These are phyloP conservation scores for Aromia moschata DNA, from an alignment of 2,888 invertebrate genomes.

Conservation along the genomic window DNA sequence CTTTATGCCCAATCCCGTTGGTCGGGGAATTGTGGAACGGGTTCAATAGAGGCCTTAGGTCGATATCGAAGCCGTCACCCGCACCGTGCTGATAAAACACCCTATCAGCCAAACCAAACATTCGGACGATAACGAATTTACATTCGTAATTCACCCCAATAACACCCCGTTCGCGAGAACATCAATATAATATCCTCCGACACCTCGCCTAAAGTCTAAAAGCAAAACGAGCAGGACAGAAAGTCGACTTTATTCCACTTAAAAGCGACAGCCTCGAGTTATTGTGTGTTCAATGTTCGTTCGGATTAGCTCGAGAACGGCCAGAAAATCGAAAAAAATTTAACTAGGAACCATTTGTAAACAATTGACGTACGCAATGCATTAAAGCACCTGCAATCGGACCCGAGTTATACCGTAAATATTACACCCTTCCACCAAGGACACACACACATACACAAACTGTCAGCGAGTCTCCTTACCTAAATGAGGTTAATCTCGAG, in stretches of 20 bases:
- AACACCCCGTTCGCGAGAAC: constrained; percentile 7
- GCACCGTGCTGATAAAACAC: constrained; percentile 27
- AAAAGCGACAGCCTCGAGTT: constrained; percentile 32
- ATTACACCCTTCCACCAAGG: constrained; percentile 55
- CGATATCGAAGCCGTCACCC: constrained; percentile 39
- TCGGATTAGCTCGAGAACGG: neutral
- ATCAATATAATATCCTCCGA: constrained; percentile 15
- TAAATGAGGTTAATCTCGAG: constrained; percentile 55
- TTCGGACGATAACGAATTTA: constrained; percentile 7
- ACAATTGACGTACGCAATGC: constrained; percentile 28
- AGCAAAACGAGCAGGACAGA: constrained; percentile 34
- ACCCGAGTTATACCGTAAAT: constrained; percentile 33
- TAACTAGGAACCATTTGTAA: constrained; percentile 5
- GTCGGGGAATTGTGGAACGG: constrained; percentile 6
- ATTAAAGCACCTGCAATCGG: constrained; percentile 30
- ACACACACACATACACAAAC: constrained; percentile 50
- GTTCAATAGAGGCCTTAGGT: constrained; percentile 34
- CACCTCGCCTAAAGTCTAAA: constrained; percentile 21
- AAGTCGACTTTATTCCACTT: constrained; percentile 31
- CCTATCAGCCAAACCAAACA: constrained; percentile 21
- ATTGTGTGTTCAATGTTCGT: constrained; percentile 17
- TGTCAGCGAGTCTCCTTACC: constrained; percentile 55
- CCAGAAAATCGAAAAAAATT: constrained; percentile 5
- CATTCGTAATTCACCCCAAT: constrained; percentile 7
- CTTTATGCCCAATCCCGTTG: neutral